Percentiles rank a stretch among this genome's conserved stretches.
Conservation (phyloP, 2,113 vertebrate species). For the Gobius niger region DNA sequence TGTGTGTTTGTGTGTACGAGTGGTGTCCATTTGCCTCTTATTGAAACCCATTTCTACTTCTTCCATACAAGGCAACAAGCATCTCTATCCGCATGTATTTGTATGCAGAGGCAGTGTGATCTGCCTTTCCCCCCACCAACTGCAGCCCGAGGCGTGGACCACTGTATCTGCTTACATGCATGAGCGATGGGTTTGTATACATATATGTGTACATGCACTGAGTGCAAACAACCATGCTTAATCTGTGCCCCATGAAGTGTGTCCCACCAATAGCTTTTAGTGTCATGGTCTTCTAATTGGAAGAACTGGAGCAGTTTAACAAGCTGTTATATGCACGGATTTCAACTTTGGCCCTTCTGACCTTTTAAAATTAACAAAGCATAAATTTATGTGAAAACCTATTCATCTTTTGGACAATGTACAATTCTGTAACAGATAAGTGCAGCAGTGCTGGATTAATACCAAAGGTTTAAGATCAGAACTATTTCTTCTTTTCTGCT, state of each 20-base stretch:
- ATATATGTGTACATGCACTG: conserved; percentile 7
- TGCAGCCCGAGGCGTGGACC: conserved; percentile 18
- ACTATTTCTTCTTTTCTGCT: no score
- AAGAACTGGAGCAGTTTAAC: conserved; percentile 34
- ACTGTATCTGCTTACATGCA: conserved; percentile 7
- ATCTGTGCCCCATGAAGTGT: conserved; percentile 1
- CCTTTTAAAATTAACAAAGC: neutral
- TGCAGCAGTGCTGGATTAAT: no score
- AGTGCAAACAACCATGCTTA: conserved; percentile 15
- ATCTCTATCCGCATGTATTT: conserved; percentile 29
- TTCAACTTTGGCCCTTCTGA: neutral
- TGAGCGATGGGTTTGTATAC: conserved; percentile 23
- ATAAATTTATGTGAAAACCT: no score
- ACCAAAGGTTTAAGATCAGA: no score
- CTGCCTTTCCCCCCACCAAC: neutral
- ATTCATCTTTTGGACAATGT: no score
- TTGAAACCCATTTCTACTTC: conserved; percentile 20
- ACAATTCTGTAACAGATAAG: no score
- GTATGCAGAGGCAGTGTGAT: conserved; percentile 29
- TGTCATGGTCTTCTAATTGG: conserved; percentile 9
- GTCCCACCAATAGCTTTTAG: conserved; percentile 5
- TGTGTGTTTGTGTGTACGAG: conserved; percentile 25
- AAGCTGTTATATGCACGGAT: neutral
- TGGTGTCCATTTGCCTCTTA: conserved; percentile 38
- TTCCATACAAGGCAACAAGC: conserved; percentile 16